A percentile compares a stretch with the other conserved stretches of the same genome.
phyloP scores from a whole-genome alignment of 2,797 vertebrate species.

The Hafferia zeledoni region DNA sequence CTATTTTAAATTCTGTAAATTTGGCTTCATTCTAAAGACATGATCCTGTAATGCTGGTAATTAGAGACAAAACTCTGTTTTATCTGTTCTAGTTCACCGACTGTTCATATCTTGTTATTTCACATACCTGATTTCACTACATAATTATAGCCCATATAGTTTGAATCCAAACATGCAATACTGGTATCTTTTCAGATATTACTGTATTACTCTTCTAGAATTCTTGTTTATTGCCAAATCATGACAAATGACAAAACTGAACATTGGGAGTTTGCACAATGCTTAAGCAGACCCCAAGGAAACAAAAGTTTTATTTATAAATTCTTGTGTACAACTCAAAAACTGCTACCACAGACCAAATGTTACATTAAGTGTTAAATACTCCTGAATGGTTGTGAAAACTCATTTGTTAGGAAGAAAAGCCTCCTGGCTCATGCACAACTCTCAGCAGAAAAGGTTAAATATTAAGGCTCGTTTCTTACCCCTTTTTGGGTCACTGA shows the following conservation, averaged over 20 bases:
- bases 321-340: background rate
- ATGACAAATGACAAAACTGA: background rate
- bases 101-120: background rate
- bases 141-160: background rate
- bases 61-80: background rate
- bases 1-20: background rate
- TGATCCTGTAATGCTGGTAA: background rate
- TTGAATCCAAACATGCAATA: background rate
- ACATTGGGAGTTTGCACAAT: background rate
- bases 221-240: background rate
- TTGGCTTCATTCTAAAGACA: background rate
- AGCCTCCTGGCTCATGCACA: background rate
- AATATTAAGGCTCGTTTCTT: constrained; percentile 1
- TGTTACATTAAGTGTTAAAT: background rate
- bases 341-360: background rate
- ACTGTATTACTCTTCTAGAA: background rate
- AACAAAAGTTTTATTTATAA: background rate
- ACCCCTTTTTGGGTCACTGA: constrained; percentile 90
- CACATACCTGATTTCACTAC: background rate
- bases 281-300: background rate
- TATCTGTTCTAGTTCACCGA: background rate
- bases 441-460: background rate
- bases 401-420: background rate
- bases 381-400: background rate
- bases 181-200: background rate